Conservation (phyloP, 2,113 vertebrate species). For the Solenodon paradoxus region DNA sequence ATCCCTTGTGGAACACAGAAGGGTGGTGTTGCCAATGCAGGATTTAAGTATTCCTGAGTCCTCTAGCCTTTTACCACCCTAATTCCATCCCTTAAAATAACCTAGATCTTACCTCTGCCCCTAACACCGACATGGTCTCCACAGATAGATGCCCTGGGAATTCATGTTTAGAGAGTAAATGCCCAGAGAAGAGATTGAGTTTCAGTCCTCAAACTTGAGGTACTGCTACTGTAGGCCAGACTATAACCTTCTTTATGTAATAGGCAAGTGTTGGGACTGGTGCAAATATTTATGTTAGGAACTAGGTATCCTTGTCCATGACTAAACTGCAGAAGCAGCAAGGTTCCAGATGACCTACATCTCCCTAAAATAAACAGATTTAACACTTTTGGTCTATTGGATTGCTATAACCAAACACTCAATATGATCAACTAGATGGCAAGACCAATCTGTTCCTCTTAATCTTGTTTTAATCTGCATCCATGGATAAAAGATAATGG, state of each 20-base stretch:
- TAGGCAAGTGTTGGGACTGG: neutral
- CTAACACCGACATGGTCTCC: neutral
- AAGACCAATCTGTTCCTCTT: neutral
- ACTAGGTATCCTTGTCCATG: neutral
- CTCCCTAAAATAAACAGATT: neutral
- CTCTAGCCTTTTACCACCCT: neutral
- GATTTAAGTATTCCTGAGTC: neutral
- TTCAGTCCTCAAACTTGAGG: neutral
- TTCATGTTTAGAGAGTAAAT: neutral
- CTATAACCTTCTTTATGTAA: neutral
- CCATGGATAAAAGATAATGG: neutral
- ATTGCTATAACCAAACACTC: neutral
- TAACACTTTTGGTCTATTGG: neutral
- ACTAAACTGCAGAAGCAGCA: neutral
- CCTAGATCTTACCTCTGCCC: neutral
- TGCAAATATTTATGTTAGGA: conserved; percentile 17
- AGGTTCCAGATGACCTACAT: neutral
- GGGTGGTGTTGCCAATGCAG: neutral
- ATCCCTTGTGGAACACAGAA: neutral
- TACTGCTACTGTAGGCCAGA: neutral
- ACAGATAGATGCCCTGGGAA: neutral
- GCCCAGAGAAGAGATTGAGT: neutral
- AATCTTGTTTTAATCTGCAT: neutral
- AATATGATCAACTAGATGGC: neutral
- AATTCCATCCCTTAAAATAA: neutral